Conservation (phyloP, 2,113 vertebrate species). For the Charadrius vociferus region DNA sequence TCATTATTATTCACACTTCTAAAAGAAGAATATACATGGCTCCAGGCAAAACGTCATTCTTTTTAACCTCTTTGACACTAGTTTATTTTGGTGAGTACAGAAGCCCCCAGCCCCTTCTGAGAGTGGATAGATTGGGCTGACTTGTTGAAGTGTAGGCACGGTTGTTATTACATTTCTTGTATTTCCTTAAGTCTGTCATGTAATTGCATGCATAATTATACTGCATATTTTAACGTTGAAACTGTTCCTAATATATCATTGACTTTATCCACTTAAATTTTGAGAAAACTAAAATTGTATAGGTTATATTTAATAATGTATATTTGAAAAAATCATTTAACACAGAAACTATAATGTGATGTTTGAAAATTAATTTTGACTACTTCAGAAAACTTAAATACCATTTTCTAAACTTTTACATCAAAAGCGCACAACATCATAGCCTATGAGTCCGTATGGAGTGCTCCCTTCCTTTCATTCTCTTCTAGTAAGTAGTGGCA, state of each 20-base stretch:
- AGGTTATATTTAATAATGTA: background rate
- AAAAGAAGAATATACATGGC: background rate
- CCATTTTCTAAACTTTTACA: background rate
- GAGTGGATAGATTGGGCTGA: fast-evolving
- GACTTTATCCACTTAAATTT: background rate
- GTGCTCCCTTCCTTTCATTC: background rate
- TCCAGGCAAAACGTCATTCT: background rate
- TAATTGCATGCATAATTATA: background rate
- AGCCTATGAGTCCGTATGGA: background rate
- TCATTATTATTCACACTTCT: background rate
- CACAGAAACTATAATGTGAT: background rate
- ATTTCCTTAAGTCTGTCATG: background rate
- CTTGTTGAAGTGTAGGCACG: background rate
- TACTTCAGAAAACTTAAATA: background rate
- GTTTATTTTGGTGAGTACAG: background rate
- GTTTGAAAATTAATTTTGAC: background rate
- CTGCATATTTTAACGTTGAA: background rate
- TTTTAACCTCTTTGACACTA: background rate
- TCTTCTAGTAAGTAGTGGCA: background rate
- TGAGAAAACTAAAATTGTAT: background rate
- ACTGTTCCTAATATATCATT: background rate
- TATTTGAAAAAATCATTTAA: background rate
- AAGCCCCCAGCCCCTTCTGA: fast-evolving
- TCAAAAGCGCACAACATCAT: fast-evolving
- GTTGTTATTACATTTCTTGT: background rate